phyloP scores from a whole-genome alignment of 2,797 vertebrate species.

The Falco peregrinus region DNA sequence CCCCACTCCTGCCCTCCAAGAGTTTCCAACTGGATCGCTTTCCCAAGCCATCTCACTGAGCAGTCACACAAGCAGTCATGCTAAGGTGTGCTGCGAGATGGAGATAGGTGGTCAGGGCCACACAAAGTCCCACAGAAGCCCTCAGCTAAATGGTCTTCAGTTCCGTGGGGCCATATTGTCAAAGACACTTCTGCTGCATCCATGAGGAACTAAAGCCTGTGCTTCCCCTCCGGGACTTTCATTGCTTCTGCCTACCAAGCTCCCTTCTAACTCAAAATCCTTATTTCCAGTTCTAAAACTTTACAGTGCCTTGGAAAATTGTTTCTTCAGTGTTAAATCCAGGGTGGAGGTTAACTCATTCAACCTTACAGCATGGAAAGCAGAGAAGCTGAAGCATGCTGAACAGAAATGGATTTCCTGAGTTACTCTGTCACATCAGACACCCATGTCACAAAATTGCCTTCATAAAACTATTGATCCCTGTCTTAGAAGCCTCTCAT shows the following conservation, averaged over 20 bases:
- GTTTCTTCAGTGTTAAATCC: neutral
- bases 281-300: neutral
- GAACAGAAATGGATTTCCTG: neutral
- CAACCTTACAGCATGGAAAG: neutral
- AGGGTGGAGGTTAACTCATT: neutral
- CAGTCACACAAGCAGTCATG: neutral
- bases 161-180: neutral
- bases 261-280: neutral
- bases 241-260: neutral
- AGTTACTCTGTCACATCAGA: neutral
- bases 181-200: neutral
- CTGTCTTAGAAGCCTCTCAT: neutral
- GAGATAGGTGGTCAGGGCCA: neutral
- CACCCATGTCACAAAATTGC: neutral
- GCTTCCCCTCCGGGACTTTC: neutral
- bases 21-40: accelerated
- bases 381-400: neutral
- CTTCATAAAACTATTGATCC: conserved; percentile 2
- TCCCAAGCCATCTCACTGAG: neutral
- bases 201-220: neutral
- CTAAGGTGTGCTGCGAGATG: neutral
- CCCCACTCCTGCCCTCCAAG: accelerated
- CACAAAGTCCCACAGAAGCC: accelerated
- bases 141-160: neutral
- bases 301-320: neutral